A percentile compares a stretch with the other conserved stretches of the same genome.
Conservation (phyloP, 2,113 vertebrate genomes). For the Ophthalmolycus amberensis region DNA sequence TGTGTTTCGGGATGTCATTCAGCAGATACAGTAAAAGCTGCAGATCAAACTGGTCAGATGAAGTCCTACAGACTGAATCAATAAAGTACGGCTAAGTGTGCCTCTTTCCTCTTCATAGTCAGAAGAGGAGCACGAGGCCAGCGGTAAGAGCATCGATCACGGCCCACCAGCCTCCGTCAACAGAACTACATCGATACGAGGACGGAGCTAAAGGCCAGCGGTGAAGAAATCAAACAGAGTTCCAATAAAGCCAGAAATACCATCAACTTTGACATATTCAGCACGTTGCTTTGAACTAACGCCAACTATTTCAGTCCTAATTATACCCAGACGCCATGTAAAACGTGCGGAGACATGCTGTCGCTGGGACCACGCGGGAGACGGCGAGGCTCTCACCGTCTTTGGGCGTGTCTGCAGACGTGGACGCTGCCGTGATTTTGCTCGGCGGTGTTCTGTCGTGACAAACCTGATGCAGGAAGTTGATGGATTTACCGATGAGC, state of each 20-base stretch:
- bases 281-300: not conserved
- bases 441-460: slow-evolving; percentile 93
- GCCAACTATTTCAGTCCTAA: not conserved
- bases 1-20: slow-evolving; percentile 18
- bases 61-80: slow-evolving; percentile 44
- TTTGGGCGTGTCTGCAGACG: slow-evolving; percentile 89
- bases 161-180: slow-evolving; percentile 36
- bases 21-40: slow-evolving; percentile 31
- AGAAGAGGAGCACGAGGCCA: slow-evolving; percentile 56
- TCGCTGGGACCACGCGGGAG: not conserved
- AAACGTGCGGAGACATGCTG: not conserved
- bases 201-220: slow-evolving; percentile 3
- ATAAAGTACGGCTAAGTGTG: slow-evolving; percentile 57
- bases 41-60: slow-evolving; percentile 40
- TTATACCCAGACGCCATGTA: not conserved
- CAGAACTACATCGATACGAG: slow-evolving; percentile 43
- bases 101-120: slow-evolving; percentile 20
- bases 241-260: not conserved
- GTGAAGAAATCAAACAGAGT: not conserved
- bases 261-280: not conserved
- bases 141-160: slow-evolving; percentile 69
- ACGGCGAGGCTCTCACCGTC: slow-evolving; percentile 82
- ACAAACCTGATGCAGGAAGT: slow-evolving; percentile 98
- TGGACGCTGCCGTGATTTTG: slow-evolving; percentile 89
- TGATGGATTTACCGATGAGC: slow-evolving; percentile 98